Conservation (phyloP, 2,797 vertebrate genomes). For the Pangasius macronema region DNA sequence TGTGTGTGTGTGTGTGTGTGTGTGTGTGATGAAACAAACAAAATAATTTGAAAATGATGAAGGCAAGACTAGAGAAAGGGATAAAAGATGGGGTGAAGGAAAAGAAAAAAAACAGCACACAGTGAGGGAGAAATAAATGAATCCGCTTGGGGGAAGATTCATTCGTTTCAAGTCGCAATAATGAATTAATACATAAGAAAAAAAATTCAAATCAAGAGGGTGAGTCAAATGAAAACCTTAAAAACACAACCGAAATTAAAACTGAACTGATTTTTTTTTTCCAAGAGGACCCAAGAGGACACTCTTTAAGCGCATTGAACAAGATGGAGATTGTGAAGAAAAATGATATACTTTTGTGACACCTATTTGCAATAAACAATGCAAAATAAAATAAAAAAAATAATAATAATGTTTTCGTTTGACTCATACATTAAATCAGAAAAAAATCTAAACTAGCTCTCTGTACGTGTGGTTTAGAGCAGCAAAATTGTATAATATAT, state of each 20-base stretch:
- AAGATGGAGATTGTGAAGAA: neutral
- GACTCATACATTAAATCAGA: neutral
- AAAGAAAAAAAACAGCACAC: neutral
- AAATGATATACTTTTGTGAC: neutral
- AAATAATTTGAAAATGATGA: constrained; percentile 22
- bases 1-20: constrained; percentile 28
- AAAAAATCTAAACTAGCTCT: too few relatives aligned
- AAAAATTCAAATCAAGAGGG: neutral
- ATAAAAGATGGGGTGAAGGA: neutral
- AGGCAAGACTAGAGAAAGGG: neutral
- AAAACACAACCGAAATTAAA: neutral
- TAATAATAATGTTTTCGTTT: neutral
- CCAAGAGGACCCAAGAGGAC: neutral
- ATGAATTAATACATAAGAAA: neutral
- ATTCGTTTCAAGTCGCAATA: neutral
- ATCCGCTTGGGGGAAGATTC: neutral
- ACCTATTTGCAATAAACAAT: neutral
- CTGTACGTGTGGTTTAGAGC: neutral
- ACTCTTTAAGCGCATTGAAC: neutral
- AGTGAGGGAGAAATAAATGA: constrained; percentile 3
- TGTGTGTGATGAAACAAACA: constrained; percentile 38
- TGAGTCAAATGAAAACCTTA: neutral
- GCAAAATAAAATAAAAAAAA: neutral
- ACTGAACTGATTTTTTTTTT: neutral
- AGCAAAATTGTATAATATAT: too few relatives aligned